Conservation (phyloP, 2,888 invertebrate species). For the Mayetiola destructor region DNA sequence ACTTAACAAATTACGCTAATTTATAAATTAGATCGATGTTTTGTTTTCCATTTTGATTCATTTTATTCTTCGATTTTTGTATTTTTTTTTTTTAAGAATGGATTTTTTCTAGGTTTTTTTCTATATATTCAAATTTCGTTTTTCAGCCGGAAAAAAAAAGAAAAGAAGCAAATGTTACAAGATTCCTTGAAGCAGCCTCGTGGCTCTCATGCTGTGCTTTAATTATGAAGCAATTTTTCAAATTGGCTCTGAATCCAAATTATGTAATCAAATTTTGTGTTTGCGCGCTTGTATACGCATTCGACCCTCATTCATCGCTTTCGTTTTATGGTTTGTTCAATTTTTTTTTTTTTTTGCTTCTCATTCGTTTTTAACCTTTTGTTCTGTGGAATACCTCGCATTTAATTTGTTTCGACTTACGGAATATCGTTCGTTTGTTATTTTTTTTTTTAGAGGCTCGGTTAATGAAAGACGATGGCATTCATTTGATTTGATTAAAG, state of each 20-base stretch:
- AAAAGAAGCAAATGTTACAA: too few relatives aligned
- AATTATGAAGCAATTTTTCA: not conserved
- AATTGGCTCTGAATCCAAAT: not conserved
- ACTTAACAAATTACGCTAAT: conserved; percentile 13
- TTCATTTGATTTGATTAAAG: conserved; percentile 12
- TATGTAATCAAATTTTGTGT: not conserved
- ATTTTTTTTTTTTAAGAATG: not conserved
- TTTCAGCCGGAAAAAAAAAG: not conserved
- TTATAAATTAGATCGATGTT: conserved; percentile 9
- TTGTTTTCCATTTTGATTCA: too few relatives aligned
- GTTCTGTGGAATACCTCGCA: not conserved
- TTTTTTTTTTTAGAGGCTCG: too few relatives aligned
- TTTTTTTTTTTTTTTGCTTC: too few relatives aligned
- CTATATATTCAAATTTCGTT: not conserved
- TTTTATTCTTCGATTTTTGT: not conserved
- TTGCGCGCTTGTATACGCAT: not conserved
- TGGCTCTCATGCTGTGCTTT: not conserved
- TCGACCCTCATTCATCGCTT: not conserved
- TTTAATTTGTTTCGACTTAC: not conserved
- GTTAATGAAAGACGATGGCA: too few relatives aligned
- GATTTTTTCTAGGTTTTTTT: not conserved
- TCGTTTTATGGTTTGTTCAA: not conserved
- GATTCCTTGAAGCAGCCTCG: too few relatives aligned
- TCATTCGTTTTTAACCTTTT: conserved; percentile 1
- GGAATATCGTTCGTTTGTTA: not conserved